These are phyloP conservation scores for Bruchidius siliquastri DNA, from an alignment of 2,888 invertebrate species.

Conservation along the genomic window DNA sequence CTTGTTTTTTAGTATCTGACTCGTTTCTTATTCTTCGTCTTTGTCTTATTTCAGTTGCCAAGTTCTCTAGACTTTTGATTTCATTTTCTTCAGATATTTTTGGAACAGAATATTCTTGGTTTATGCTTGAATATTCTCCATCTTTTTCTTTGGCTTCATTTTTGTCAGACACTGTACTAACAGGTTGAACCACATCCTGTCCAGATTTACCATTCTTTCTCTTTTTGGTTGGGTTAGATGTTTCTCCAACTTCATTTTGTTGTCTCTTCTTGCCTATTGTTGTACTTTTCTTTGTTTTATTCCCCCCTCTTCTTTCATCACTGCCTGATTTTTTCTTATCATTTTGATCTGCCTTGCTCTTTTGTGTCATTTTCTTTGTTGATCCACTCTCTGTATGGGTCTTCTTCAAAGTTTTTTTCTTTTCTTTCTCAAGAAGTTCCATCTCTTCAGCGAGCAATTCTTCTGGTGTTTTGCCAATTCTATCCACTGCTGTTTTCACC, in stretches of 20 bases:
- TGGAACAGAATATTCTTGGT: background rate
- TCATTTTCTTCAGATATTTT: constrained; percentile 11
- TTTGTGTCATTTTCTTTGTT: constrained; percentile 7
- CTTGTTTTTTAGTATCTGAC: constrained; percentile 4
- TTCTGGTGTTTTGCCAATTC: constrained; percentile 50
- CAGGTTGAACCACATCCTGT: background rate
- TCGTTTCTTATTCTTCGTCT: constrained; percentile 18
- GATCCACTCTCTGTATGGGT: constrained; percentile 5
- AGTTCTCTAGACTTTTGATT: constrained; percentile 17
- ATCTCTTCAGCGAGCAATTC: constrained; percentile 27
- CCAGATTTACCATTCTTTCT: background rate
- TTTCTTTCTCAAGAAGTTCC: constrained; percentile 24
- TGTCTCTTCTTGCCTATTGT: background rate
- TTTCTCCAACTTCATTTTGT: background rate
- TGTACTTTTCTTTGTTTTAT: constrained; percentile 2
- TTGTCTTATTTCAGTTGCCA: constrained; percentile 16
- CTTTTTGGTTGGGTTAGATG: background rate
- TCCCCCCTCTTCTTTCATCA: background rate
- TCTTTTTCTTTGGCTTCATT: background rate
- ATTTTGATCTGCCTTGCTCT: constrained; percentile 17
- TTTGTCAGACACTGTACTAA: background rate
- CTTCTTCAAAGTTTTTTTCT: constrained; percentile 11
- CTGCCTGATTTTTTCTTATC: background rate
- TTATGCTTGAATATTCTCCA: background rate
- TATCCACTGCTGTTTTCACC: constrained; percentile 71